phyloP scores from a whole-genome alignment of 92 coral and sea anemone genomes.

The Metridium senile region DNA sequence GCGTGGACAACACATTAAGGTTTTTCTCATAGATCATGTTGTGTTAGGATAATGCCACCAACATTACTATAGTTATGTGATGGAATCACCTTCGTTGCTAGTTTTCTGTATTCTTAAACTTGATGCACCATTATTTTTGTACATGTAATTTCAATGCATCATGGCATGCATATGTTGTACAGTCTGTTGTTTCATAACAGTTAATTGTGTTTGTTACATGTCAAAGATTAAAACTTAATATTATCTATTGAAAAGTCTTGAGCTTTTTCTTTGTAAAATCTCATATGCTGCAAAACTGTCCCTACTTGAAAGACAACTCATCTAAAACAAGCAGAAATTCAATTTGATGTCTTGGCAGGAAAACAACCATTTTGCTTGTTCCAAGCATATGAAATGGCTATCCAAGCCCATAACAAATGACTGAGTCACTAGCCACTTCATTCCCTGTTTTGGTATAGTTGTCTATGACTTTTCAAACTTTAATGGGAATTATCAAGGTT shows the following conservation, averaged over 20 bases:
- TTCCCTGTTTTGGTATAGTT: too few relatives aligned
- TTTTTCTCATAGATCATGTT: neutral
- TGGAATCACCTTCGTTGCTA: neutral
- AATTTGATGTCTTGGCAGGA: too few relatives aligned
- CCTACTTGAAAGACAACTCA: too few relatives aligned
- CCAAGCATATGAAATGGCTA: too few relatives aligned
- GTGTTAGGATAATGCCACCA: neutral
- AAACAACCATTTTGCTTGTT: too few relatives aligned
- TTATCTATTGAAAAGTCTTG: neutral
- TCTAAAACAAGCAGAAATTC: too few relatives aligned
- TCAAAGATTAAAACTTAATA: neutral
- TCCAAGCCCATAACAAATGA: too few relatives aligned
- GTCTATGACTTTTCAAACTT: too few relatives aligned
- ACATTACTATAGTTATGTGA: neutral
- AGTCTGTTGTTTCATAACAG: neutral
- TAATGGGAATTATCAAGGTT: too few relatives aligned
- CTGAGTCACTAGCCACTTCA: too few relatives aligned
- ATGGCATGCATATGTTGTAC: slow-evolving; percentile 3
- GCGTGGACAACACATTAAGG: too few relatives aligned
- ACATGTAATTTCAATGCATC: slow-evolving; percentile 5
- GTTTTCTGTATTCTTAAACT: neutral
- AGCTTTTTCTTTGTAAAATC: neutral
- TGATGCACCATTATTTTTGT: slow-evolving; percentile 11
- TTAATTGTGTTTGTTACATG: neutral
- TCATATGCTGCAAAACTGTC: too few relatives aligned